phyloP scores from a whole-genome alignment of 2,113 vertebrate species.

The Alligator mississippiensis region DNA sequence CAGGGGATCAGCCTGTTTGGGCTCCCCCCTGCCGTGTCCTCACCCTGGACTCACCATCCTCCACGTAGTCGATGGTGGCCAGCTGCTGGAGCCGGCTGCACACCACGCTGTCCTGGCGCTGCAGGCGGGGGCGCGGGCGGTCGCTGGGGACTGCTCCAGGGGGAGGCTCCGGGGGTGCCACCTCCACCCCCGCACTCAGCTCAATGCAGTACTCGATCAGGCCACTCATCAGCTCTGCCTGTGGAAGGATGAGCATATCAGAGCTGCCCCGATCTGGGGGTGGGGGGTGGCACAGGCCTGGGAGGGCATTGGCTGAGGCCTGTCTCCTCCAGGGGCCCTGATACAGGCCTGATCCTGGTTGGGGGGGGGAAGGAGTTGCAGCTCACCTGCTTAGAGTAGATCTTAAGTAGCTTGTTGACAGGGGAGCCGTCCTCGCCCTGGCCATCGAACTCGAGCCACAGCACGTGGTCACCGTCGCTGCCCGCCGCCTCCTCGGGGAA shows the following conservation, averaged over 20 bases:
- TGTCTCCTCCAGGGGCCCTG: no score
- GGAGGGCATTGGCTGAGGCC: no score
- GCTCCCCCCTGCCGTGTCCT: background rate
- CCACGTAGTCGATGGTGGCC: constrained; percentile 91
- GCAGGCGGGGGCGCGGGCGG: constrained; percentile 78
- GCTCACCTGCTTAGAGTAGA: constrained; percentile 92
- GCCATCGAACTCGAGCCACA: constrained; percentile 95
- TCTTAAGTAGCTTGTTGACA: constrained; percentile 91
- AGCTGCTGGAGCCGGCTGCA: constrained; percentile 88
- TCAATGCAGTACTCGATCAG: constrained; percentile 95
- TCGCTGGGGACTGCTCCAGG: background rate
- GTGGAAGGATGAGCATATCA: background rate
- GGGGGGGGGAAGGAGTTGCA: background rate
- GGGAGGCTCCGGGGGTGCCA: constrained; percentile 8
- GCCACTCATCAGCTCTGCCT: constrained; percentile 93
- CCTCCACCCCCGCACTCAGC: constrained; percentile 74
- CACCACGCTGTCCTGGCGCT: constrained; percentile 87
- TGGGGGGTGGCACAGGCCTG: no score
- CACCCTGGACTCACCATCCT: constrained; percentile 82
- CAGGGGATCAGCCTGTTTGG: background rate
- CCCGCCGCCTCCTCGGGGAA: constrained; percentile 80
- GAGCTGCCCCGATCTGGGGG: no score
- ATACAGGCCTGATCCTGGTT: background rate
- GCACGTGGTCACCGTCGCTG: constrained; percentile 79
- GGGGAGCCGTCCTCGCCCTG: constrained; percentile 84